Base-by-base conservation (phyloP, 2,888 invertebrate genomes). In the Aromia moschata region DNA sequence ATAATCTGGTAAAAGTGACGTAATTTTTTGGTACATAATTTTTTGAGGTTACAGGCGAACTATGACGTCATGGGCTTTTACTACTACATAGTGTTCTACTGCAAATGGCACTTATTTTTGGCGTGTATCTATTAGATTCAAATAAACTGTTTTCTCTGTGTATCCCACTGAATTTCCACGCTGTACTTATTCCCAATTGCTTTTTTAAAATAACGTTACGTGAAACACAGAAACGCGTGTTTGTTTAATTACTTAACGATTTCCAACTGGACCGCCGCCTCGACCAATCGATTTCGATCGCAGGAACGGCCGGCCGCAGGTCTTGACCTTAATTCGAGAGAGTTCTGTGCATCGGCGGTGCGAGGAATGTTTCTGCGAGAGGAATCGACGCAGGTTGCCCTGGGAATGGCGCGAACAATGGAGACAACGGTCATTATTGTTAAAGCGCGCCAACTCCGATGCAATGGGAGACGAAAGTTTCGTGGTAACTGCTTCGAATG, bases 101-200 rank as follows among this genome's bases (percentile, higher is more conserved):
- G n/a, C n/a, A n/a, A n/a, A n/a, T n/a, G n/a, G n/a, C n/a, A n/a
- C n/a, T n/a, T n/a, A n/a, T n/a, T n/a, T n/a, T n/a, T n/a, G n/a
- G n/a, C n/a, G n/a, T n/a, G n/a, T n/a, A n/a, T n/a, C n/a, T n/a
- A n/a, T n/a, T n/a, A n/a, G n/a, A n/a, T n/a, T n/a, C n/a, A n/a
- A n/a, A n/a, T n/a, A n/a, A n/a, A n/a, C n/a, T n/a, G n/a, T n/a
- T n/a, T n/a, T n/a, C n/a, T n/a, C n/a, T n/a, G n/a, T n/a, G n/a
- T n/a, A n/a, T n/a, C n/a, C n/a, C n/a, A n/a, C n/a, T n/a, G n/a
- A n/a, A n/a, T n/a, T n/a, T n/a, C n/a, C n/a, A n/a, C n/a, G n/a
- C n/a, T n/a, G n/a, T n/a, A 56, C 47, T 60, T 49, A 59, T 59
- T 56, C 59, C 52, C 62, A 54, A 62, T 62, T 56, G 52, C 56